These are phyloP conservation scores for Aleadryas rufinucha DNA, from an alignment of 2,113 vertebrate species.

Conservation along the genomic window DNA sequence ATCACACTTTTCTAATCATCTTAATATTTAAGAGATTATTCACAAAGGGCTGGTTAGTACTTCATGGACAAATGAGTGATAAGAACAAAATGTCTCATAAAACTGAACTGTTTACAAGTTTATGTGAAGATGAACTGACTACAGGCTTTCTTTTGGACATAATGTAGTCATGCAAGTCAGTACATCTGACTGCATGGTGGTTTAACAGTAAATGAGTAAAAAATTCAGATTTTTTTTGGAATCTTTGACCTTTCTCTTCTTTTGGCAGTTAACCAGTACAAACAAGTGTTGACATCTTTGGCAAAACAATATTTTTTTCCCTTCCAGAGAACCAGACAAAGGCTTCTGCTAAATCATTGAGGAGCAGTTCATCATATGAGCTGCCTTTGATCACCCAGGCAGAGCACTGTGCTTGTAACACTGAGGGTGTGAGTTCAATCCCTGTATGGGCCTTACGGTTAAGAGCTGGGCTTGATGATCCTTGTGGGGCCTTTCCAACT, in stretches of 20 bases:
- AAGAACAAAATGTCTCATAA: background rate
- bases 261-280: background rate
- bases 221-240: background rate
- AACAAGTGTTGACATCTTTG: background rate
- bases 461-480: background rate
- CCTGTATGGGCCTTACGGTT: no score
- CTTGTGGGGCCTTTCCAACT: rapidly evolving
- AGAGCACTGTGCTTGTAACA: background rate
- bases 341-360: background rate
- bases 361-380: background rate
- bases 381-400: background rate
- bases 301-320: background rate
- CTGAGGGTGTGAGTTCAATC: background rate
- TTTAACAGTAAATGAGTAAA: background rate
- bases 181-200: background rate
- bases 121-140: background rate
- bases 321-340: background rate
- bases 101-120: background rate
- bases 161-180: background rate
- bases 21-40: background rate
- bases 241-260: background rate
- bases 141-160: background rate
- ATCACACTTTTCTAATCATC: background rate
- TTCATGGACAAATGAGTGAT: background rate
- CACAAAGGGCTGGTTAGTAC: background rate